A percentile compares a stretch with the other conserved stretches of the same genome.
phyloP scores from a whole-genome alignment of 2,888 invertebrate genomes.

The Ochropacha duplaris region DNA sequence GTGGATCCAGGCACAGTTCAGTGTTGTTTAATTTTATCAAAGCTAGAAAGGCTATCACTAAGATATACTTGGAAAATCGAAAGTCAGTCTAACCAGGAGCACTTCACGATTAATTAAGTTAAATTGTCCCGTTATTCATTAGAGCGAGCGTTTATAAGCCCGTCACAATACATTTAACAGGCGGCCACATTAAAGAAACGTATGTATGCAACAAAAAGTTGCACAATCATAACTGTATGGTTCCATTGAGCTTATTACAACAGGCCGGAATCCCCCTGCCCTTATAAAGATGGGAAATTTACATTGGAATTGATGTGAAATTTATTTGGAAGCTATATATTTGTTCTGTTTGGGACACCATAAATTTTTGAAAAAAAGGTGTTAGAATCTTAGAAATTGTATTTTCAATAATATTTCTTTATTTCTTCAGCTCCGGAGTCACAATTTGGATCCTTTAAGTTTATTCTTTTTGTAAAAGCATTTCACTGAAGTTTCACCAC shows the following conservation, averaged over 20 bases:
- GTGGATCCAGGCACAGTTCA: no score
- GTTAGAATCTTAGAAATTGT: no score
- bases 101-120: constrained; percentile 70
- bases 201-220: constrained; percentile 21
- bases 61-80: constrained; percentile 38
- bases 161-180: constrained; percentile 78
- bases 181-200: constrained; percentile 50
- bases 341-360: neutral
- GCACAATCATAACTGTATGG: constrained; percentile 21
- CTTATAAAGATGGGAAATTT: neutral
- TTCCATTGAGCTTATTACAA: constrained; percentile 3
- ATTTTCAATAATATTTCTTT: no score
- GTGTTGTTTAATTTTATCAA: no score
- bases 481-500: no score
- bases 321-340: neutral
- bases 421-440: no score
- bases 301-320: neutral
- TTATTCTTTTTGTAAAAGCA: no score
- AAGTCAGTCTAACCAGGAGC: constrained; percentile 48
- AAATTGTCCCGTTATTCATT: constrained; percentile 65
- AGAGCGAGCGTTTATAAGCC: constrained; percentile 66
- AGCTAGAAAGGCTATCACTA: neutral
- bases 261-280: neutral
- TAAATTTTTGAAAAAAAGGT: no score
- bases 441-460: no score